phyloP scores from a whole-genome alignment of 64 coral and sea anemone species.

The Catalaphyllia jardinei region DNA sequence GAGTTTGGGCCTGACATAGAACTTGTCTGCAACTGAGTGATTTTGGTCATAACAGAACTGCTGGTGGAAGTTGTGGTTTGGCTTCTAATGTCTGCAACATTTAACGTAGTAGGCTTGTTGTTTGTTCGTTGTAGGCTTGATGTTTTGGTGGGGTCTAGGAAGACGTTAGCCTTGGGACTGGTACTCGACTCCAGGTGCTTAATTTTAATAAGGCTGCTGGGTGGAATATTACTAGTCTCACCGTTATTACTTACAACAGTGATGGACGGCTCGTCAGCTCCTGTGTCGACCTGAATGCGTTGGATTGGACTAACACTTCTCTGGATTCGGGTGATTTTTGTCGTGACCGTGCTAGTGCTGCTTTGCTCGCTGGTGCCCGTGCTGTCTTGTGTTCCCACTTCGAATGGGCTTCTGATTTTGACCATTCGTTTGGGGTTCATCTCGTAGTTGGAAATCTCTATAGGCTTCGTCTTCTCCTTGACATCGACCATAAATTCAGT shows the following conservation, averaged over 20 bases:
- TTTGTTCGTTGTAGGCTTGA: not conserved
- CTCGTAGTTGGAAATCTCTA: constrained; percentile 42
- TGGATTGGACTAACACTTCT: constrained; percentile 51
- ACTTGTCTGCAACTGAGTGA: constrained; percentile 38
- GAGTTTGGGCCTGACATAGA: not conserved
- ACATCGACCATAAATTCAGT: constrained; percentile 47
- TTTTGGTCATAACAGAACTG: constrained; percentile 22
- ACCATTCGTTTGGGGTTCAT: constrained; percentile 71
- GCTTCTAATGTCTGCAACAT: constrained; percentile 49
- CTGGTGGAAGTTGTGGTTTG: constrained; percentile 18
- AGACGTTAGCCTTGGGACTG: constrained; percentile 1
- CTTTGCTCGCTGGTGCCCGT: not conserved
- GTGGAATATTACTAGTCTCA: constrained; percentile 4
- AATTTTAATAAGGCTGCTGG: constrained; percentile 7
- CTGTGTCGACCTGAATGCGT: constrained; percentile 29
- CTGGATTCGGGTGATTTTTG: constrained; percentile 59
- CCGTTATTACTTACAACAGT: constrained; percentile 44
- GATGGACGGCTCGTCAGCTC: not conserved
- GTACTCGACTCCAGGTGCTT: constrained; percentile 25
- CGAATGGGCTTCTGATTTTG: constrained; percentile 56
- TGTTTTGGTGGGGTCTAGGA: not conserved
- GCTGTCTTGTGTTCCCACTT: not conserved
- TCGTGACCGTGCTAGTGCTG: not conserved
- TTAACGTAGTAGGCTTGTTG: constrained; percentile 29
- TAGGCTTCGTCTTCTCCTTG: constrained; percentile 20